Evolutionary conservation across 2,888 invertebrate genomes (phyloP), one percentile per base, ranked within the genome.

Genomic region (Clivina fossor): DNA sequence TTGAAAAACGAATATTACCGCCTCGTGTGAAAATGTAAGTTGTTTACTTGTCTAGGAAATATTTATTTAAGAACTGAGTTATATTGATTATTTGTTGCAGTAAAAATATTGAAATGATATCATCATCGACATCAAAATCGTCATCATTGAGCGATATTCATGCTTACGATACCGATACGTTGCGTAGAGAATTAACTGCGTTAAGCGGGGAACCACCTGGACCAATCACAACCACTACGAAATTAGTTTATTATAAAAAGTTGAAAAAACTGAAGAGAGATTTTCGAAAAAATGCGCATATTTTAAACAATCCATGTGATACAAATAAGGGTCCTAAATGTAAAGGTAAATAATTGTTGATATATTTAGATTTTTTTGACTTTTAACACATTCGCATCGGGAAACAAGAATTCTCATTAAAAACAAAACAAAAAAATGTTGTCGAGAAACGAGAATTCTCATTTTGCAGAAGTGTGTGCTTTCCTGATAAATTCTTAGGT

Each of bases 211-310:
- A 85, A 62, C 77, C 75, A 7, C 86, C 90, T 0, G 94, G 94
- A 0, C 94, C 94, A 2, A 86, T 94, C 62, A 87, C 86, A 1
- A 75, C 80, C 9, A 80, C 82, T 2, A 94, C 93, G 0, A 86
- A 88, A 62, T 79, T 82, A 1, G 71, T 92, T 5, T 94, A 94
- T 67, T 73, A 90, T 43, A 86, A 82, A 68, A 85, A 86, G 63
- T 73, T 93, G 22, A 79, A 81, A 32, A 81, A 82, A 47, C 71
- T 88, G 13, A n/a, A n/a, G n/a, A n/a, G n/a, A n/a, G n/a, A n/a
- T n/a, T n/a, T n/a, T n/a, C n/a, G n/a, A n/a, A n/a, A n/a, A n/a
- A n/a, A n/a, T n/a, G n/a, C n/a, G n/a, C n/a, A n/a, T n/a, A n/a
- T n/a, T n/a, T n/a, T n/a, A n/a, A n/a, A n/a, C n/a, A n/a, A n/a